These are phyloP conservation scores for Myanophis thanlyinensis DNA, from an alignment of 2,113 vertebrate genomes.

Conservation along the genomic window DNA sequence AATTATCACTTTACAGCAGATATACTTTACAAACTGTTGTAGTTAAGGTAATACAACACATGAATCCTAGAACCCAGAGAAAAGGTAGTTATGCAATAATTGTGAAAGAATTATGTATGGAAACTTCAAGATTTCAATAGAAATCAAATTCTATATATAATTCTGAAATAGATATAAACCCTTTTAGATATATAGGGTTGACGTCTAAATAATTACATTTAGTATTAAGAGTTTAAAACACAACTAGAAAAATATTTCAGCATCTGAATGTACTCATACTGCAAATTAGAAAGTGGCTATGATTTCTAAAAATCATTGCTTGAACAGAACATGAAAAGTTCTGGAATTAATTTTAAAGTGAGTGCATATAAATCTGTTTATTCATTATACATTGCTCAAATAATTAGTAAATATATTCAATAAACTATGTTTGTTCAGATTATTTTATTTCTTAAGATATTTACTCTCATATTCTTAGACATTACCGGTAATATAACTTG, in stretches of 20 bases:
- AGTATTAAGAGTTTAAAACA: not conserved
- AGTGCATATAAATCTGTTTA: not conserved
- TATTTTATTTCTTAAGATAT: not conserved
- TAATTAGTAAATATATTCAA: not conserved
- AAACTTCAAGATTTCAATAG: not conserved
- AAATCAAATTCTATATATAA: not conserved
- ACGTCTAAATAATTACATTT: not conserved
- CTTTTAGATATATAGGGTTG: not conserved
- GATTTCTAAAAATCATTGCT: not conserved
- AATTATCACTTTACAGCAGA: not conserved
- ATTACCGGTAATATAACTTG: constrained; percentile 71
- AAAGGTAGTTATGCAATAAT: not conserved
- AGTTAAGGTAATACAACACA: not conserved
- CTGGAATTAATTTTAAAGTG: not conserved
- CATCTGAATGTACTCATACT: not conserved
- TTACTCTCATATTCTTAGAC: not conserved
- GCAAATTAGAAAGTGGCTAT: not conserved
- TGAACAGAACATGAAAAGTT: not conserved
- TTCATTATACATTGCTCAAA: not conserved
- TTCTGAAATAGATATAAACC: not conserved
- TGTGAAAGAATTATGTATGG: not conserved
- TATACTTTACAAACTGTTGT: not conserved
- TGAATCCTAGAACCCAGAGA: not conserved
- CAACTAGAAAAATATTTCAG: not conserved
- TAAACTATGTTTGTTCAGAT: not conserved